A percentile compares a stretch with the other conserved stretches of the same genome.
Conservation (phyloP, 2,797 vertebrate genomes). For the Denticeps clupeoides region DNA sequence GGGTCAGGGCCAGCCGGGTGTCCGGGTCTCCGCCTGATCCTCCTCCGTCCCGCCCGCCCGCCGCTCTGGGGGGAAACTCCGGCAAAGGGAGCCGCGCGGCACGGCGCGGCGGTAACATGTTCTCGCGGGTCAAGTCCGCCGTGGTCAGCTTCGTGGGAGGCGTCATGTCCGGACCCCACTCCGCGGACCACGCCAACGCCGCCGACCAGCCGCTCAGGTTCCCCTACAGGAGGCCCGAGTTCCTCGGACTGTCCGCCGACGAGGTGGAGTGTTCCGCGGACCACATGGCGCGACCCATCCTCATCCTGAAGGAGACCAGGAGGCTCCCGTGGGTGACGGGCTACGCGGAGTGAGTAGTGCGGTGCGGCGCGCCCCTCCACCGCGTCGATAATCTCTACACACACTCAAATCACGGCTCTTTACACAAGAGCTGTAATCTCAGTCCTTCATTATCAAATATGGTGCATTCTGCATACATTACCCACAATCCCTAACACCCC, state of each 20-base stretch:
- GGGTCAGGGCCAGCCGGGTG: too few relatives aligned
- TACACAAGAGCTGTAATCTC: too few relatives aligned
- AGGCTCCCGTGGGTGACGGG: constrained; percentile 72
- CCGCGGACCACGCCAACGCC: constrained; percentile 58
- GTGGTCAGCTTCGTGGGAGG: constrained; percentile 92
- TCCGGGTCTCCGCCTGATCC: constrained; percentile 13
- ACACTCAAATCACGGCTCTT: too few relatives aligned
- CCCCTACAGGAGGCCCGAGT: constrained; percentile 82
- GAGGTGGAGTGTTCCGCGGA: constrained; percentile 77
- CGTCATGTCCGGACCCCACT: constrained; percentile 73
- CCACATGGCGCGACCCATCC: constrained; percentile 72
- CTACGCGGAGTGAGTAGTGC: constrained; percentile 77
- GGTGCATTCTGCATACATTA: too few relatives aligned
- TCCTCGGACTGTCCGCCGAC: constrained; percentile 71
- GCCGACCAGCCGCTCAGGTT: constrained; percentile 79
- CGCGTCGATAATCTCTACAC: too few relatives aligned
- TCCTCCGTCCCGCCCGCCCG: constrained; percentile 35
- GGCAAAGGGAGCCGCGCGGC: constrained; percentile 55
- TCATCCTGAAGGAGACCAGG: constrained; percentile 69
- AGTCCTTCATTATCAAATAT: too few relatives aligned
- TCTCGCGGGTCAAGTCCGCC: constrained; percentile 84
- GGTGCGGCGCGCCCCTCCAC: too few relatives aligned
- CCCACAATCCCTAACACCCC: too few relatives aligned
- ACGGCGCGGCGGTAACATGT: constrained; percentile 67
- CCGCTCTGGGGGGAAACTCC: constrained; percentile 52